Evolutionary conservation across 2,113 vertebrate species (phyloP), one percentile per base, ranked within the genome.

Genomic region (Sorex araneus): DNA sequence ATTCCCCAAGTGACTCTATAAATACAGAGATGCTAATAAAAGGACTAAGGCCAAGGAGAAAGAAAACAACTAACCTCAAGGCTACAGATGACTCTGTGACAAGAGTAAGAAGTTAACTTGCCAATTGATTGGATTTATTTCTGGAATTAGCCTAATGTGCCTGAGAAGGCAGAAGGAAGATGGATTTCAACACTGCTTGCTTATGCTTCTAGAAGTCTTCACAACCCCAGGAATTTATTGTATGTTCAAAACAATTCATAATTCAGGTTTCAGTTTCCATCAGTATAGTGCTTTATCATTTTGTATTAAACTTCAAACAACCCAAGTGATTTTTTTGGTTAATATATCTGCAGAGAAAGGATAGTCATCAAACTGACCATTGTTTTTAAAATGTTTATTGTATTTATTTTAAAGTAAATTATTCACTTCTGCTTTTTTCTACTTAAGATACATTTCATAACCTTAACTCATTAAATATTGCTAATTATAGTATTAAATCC

Each of bases 241-340:
- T 73, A 81, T 84, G 40, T 82, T 80, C 89, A 71, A 70, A 91
- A 75, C 18, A 85, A 71, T 45, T 87, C 47, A 89, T 85, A 94
- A 92, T 83, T 92, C 73, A 92, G 25, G 23, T 92, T 95, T 94
- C 81, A 30, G 10, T 88, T 90, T 92, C 71, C 67, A 84, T 94
- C 57, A 76, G 34, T 84, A 34, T 64, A 54, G 40, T 63, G 16
- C 21, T 93, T 85, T 85, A 90, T 83, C 34, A 79, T 66, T 71
- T 88, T 87, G 19, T 70, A 50, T 80, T 93, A 90, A 87, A 90
- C 69, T 93, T 87, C 81, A 94, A 84, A 84, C 70, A 90, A 50
- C 30, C 36, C 89, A 50, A 94, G 77, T 89, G 50, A 54, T 30
- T 36, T 66, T 93, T 86, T 36, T 90, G 54, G 18, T 60, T 67